phyloP scores from a whole-genome alignment of 2,113 vertebrate genomes.

The Pyrgilauda ruficollis region DNA sequence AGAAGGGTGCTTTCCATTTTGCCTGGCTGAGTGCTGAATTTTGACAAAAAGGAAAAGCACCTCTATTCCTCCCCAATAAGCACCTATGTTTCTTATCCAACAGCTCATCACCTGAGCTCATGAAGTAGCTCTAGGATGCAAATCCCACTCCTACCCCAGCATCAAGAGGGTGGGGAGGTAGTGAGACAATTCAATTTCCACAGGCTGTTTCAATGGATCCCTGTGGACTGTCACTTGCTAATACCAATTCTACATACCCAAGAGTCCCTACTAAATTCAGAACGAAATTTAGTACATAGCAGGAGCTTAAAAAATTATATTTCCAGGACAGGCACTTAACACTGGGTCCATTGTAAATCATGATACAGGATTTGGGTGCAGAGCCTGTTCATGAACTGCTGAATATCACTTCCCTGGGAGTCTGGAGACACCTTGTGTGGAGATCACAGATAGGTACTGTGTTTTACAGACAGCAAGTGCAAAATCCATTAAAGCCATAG shows the following conservation, averaged over 20 bases:
- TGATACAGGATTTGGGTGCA: not conserved
- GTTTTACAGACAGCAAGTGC: not conserved
- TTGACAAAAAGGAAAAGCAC: not conserved
- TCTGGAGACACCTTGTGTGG: conserved; percentile 12
- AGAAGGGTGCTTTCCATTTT: not conserved
- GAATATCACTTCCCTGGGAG: not conserved
- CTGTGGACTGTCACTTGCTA: not conserved
- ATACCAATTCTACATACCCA: not conserved
- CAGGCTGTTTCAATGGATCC: not conserved
- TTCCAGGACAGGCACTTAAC: not conserved
- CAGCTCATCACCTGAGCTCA: not conserved
- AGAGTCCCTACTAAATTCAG: not conserved
- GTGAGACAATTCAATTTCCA: not conserved
- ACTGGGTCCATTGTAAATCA: not conserved
- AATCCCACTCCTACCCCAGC: not conserved
- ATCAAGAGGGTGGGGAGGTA: not conserved
- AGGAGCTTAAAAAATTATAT: not conserved
- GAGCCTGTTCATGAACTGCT: not conserved
- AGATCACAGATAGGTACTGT: not conserved
- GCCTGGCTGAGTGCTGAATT: not conserved
- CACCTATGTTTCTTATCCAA: not conserved
- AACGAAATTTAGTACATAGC: not conserved
- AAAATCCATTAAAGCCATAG: not conserved
- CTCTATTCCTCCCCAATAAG: not conserved
- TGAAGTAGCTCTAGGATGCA: not conserved